Evolutionary conservation across 2,797 vertebrate genomes (phyloP), one percentile per base, ranked within the genome.

Genomic region (Acipenser oxyrinchus): DNA sequence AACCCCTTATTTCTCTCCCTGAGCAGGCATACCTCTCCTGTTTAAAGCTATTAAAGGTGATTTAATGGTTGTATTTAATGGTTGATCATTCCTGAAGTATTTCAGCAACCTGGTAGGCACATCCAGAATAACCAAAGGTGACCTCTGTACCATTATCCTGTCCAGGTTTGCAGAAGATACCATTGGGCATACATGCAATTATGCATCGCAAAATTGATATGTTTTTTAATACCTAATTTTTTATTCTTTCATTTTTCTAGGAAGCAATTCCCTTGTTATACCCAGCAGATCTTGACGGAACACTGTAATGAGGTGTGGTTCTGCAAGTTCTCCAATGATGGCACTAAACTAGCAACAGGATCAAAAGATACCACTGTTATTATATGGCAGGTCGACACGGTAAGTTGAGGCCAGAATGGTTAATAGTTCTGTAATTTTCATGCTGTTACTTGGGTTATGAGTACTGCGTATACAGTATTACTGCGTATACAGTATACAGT

Each of bases 281-380:
- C 96, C 52, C 97, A 99, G 79, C 97, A 99, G 85, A 98, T 99
- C 82, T 89, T 99, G 74, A 99, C 97, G 9, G 97, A 99, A 73
- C 97, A 99, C 83, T 99, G 96, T 87, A 99, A 99, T 58, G 97
- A 99, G 84, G 96, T 99, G 64, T 99, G 97, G 96, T 99, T 99
- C 89, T 99, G 97, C 87, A 99, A 99, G 78, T 99, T 99, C 86
- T 98, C 97, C 74, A 98, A 98, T 1, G 94, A 99, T 5, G 97
- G 97, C 90, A 99, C 94, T 85, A 99, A 97, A 88, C 87, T 99
- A 82, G 96, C 97, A 79, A 98, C 96, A 49, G 97, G 97, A 85
- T 99, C 97, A 74, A 99, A 99, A 89, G 97, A 99, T 82, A 98
- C 97, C 70, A 99, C 96, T 65, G 96, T 99, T 85, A 96, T 99